phyloP scores from a whole-genome alignment of 2,113 vertebrate genomes.

The Microtus ochrogaster region DNA sequence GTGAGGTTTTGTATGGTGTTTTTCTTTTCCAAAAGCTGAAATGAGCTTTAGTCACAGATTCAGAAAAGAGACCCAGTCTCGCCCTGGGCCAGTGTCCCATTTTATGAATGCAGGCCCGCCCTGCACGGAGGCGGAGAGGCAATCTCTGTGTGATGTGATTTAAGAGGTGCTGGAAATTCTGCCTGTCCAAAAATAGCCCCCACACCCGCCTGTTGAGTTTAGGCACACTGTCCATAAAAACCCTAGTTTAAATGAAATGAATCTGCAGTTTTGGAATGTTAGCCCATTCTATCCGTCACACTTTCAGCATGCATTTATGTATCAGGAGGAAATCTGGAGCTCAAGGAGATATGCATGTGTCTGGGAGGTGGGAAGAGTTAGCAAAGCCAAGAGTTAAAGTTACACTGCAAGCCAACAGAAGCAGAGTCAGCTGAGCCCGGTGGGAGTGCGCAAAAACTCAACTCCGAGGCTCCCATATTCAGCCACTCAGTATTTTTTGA shows the following conservation, averaged over 20 bases:
- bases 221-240: conserved; percentile 64
- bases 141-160: conserved; percentile 67
- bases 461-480: not conserved
- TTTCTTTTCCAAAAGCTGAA: conserved; percentile 50
- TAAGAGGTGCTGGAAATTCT: conserved; percentile 78
- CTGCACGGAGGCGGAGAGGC: conserved; percentile 56
- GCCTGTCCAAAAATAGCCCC: conserved; percentile 76
- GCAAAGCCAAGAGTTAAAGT: not conserved
- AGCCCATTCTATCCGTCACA: not conserved
- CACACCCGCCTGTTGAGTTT: conserved; percentile 36
- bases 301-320: not conserved
- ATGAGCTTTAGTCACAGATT: conserved; percentile 51
- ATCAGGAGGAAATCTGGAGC: not conserved
- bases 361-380: no score
- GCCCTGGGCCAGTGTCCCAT: not conserved
- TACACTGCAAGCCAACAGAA: not conserved
- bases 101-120: conserved; percentile 53
- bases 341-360: not conserved
- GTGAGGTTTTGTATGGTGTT: not conserved
- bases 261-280: conserved; percentile 51
- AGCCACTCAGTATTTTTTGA: not conserved
- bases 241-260: conserved; percentile 56
- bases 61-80: not conserved
- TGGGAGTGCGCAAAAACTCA: not conserved
- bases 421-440: not conserved